Percentiles rank a stretch among this genome's conserved stretches.
These are phyloP conservation scores for Drosophila lutescens DNA, from an alignment of 2,888 invertebrate genomes.

Conservation along the genomic window DNA sequence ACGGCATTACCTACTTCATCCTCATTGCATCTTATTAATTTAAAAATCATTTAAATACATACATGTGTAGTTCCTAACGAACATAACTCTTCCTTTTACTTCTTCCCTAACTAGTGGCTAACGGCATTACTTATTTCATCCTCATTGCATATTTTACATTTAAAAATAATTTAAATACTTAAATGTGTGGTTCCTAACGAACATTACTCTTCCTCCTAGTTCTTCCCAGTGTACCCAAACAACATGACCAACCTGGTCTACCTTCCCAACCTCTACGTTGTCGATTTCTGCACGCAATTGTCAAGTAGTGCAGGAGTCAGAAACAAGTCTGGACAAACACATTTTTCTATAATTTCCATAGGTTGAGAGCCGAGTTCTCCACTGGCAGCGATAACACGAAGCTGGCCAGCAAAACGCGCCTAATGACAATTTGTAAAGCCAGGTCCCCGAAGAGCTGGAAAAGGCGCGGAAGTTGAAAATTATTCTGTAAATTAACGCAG, in stretches of 20 bases:
- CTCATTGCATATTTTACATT: too few species aligned
- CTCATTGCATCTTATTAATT: too few species aligned
- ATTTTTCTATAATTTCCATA: constrained; percentile 74
- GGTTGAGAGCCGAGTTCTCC: constrained; percentile 23
- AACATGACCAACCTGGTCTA: constrained; percentile 14
- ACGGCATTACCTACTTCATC: too few species aligned
- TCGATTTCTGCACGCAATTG: constrained; percentile 78
- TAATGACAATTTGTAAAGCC: constrained; percentile 72
- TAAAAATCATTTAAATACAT: neutral
- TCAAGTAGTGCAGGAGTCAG: constrained; percentile 63
- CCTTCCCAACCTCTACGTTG: constrained; percentile 13
- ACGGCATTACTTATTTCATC: too few species aligned
- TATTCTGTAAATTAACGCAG: constrained; percentile 77
- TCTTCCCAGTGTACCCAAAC: constrained; percentile 12
- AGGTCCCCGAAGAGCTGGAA: constrained; percentile 5
- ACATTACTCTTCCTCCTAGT: too few species aligned
- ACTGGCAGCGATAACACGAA: constrained; percentile 49
- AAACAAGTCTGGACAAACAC: constrained; percentile 74
- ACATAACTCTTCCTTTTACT: too few species aligned
- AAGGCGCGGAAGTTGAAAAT: constrained; percentile 68
- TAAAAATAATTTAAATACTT: neutral
- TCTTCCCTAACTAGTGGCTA: neutral
- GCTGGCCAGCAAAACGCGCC: constrained; percentile 53
- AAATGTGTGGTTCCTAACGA: too few species aligned
- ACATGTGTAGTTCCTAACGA: too few species aligned